Conservation (phyloP, 2,888 invertebrate species). For the Meta bourneti region DNA sequence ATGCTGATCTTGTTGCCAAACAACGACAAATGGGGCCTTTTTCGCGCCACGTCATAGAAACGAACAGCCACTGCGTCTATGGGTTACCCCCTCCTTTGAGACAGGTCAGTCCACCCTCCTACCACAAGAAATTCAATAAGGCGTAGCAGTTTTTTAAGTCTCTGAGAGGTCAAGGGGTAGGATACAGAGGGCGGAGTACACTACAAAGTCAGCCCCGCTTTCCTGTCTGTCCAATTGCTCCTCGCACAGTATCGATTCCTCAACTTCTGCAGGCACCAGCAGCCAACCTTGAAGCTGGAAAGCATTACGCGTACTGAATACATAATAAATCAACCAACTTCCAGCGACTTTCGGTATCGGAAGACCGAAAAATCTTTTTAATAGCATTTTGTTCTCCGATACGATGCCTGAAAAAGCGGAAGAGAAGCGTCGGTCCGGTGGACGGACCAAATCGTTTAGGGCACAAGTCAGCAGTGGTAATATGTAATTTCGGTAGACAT, state of each 20-base stretch:
- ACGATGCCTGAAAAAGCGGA: too few relatives aligned
- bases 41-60: too few relatives aligned
- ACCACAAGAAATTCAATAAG: too few relatives aligned
- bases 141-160: too few relatives aligned
- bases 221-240: background rate
- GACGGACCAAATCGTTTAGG: background rate
- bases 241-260: conserved; percentile 16
- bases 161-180: too few relatives aligned
- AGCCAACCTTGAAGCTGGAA: conserved; percentile 32
- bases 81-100: too few relatives aligned
- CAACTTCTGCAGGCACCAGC: conserved; percentile 2
- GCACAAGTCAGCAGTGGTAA: background rate
- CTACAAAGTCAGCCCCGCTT: background rate
- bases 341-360: background rate
- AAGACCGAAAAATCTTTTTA: background rate
- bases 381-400: background rate
- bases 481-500: too few relatives aligned
- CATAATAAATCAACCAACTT: conserved; percentile 8
- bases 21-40: too few relatives aligned
- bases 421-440: too few relatives aligned
- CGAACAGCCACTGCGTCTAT: too few relatives aligned
- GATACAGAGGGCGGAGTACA: background rate
- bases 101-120: too few relatives aligned
- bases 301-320: conserved; percentile 21
- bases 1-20: too few relatives aligned